These are phyloP conservation scores for Troides oblongomaculatus DNA, from an alignment of 2,888 invertebrate genomes.

Conservation along the genomic window DNA sequence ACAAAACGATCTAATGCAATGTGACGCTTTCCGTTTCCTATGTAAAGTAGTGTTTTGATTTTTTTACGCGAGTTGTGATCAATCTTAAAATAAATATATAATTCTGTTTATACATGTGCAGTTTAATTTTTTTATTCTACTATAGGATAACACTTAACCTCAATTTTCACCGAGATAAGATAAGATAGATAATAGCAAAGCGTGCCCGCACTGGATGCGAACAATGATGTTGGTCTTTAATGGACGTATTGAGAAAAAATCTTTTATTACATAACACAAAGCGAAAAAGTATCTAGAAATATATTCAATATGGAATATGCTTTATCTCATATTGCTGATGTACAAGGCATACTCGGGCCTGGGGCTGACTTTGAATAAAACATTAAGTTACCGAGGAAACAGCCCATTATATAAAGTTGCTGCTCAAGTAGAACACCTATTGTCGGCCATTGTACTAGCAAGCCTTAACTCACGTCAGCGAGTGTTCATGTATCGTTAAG, in stretches of 20 bases:
- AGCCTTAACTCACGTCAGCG: background rate
- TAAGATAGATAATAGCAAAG: too few relatives aligned
- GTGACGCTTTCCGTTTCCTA: slow-evolving; percentile 36
- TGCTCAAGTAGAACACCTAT: slow-evolving; percentile 16
- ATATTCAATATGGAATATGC: too few relatives aligned
- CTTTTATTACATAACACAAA: too few relatives aligned
- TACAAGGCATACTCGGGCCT: slow-evolving; percentile 9
- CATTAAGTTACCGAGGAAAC: slow-evolving; percentile 20
- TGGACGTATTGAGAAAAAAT: too few relatives aligned
- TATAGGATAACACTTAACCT: too few relatives aligned
- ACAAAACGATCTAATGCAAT: slow-evolving; percentile 11
- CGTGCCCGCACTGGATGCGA: too few relatives aligned
- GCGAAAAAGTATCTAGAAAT: too few relatives aligned
- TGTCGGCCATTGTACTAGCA: slow-evolving; percentile 22
- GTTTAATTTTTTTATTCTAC: slow-evolving; percentile 39
- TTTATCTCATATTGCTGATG: background rate
- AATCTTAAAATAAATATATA: slow-evolving; percentile 50
- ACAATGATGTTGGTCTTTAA: too few relatives aligned
- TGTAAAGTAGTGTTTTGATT: slow-evolving; percentile 58
- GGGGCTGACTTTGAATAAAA: slow-evolving; percentile 9
- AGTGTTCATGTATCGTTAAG: too few relatives aligned
- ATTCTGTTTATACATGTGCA: slow-evolving; percentile 59
- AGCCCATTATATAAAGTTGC: slow-evolving; percentile 20
- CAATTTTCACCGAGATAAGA: too few relatives aligned
- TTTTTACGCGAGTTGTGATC: slow-evolving; percentile 64